phyloP scores from a whole-genome alignment of 2,888 invertebrate species.

The Lysandra coridon region DNA sequence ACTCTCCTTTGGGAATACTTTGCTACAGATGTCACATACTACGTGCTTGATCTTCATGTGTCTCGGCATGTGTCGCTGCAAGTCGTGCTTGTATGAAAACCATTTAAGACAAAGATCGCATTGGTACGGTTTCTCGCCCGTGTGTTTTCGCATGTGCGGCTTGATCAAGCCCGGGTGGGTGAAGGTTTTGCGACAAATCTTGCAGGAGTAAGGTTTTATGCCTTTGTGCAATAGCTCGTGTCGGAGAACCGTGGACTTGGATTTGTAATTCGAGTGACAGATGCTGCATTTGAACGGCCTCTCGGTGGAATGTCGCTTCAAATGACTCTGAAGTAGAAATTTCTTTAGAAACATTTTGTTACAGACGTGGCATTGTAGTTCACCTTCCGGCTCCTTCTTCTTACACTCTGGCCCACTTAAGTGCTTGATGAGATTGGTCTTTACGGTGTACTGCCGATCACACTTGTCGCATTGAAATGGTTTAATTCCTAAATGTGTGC shows the following conservation, averaged over 20 bases:
- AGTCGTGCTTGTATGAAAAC: constrained; percentile 63
- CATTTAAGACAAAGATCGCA: constrained; percentile 54
- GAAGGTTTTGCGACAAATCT: constrained; percentile 49
- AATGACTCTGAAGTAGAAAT: constrained; percentile 47
- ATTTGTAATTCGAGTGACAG: constrained; percentile 52
- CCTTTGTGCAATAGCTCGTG: constrained; percentile 57
- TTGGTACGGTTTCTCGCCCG: constrained; percentile 52
- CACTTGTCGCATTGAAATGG: constrained; percentile 48
- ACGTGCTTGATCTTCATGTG: constrained; percentile 57
- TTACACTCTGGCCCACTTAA: constrained; percentile 42
- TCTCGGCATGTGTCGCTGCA: constrained; percentile 55
- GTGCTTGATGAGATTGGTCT: constrained; percentile 46
- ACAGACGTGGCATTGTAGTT: constrained; percentile 45
- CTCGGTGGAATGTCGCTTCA: constrained; percentile 45
- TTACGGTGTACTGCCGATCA: constrained; percentile 44
- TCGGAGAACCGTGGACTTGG: constrained; percentile 55
- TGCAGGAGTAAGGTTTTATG: constrained; percentile 47
- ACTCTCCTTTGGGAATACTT: constrained; percentile 60
- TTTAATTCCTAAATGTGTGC: constrained; percentile 46
- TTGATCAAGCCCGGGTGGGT: constrained; percentile 49
- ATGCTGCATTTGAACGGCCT: constrained; percentile 45
- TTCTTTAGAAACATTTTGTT: constrained; percentile 46
- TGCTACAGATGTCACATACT: constrained; percentile 59
- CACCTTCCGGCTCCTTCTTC: constrained; percentile 33
- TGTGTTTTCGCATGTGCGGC: constrained; percentile 56